These are phyloP conservation scores for Helarctos malayanus DNA, from an alignment of 2,797 vertebrate genomes.

Conservation along the genomic window DNA sequence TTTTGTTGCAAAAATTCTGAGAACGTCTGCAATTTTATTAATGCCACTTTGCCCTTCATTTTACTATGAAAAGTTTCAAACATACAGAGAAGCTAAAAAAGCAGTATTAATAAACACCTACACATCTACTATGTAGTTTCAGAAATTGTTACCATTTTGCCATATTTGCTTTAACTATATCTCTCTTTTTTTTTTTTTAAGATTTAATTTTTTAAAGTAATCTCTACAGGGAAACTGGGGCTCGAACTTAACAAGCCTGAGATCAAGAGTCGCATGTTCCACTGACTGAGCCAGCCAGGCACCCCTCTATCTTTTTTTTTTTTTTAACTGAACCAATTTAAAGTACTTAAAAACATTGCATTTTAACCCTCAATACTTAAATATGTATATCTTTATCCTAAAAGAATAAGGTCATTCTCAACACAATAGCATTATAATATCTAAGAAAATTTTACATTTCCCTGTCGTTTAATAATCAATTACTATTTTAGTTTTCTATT, in stretches of 20 bases:
- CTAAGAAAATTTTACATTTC: not conserved
- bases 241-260: not conserved
- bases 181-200: too few species aligned
- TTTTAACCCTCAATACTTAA: not conserved
- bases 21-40: slow-evolving; percentile 20
- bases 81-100: slow-evolving; percentile 9
- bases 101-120: not conserved
- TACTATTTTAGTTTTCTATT: slow-evolving; percentile 23
- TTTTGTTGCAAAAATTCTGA: not conserved
- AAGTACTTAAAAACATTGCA: not conserved
- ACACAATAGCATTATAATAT: not conserved
- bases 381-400: not conserved
- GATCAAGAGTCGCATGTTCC: too few species aligned
- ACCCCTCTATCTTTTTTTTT: not conserved
- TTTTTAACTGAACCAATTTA: not conserved
- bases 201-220: too few species aligned
- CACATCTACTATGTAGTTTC: not conserved
- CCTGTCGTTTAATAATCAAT: not conserved
- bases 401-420: not conserved
- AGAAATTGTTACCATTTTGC: not conserved
- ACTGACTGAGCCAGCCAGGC: not conserved
- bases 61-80: slow-evolving; percentile 30
- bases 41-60: not conserved
- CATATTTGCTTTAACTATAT: not conserved
- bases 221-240: too few species aligned